Base-by-base conservation (phyloP, 2,113 vertebrate species). In the Rattus norvegicus region DNA sequence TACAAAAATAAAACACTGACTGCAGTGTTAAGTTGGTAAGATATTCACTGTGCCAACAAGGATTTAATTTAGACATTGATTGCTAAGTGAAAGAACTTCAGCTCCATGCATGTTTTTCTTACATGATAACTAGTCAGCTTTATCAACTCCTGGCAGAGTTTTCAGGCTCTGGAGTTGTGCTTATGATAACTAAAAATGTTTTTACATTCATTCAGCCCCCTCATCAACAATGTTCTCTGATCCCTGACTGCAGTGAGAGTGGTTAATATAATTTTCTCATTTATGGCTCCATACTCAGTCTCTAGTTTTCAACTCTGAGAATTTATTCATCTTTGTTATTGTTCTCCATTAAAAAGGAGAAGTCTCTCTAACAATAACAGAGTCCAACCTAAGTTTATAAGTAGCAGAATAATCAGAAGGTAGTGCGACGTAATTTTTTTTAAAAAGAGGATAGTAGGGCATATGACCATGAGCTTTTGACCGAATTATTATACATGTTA, bases 21-120 rank as follows among this genome's bases (percentile, higher is more conserved):
- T 76, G 24, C 1, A 90, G 70, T 28, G 43, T 93, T 81, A 86
- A 95, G 43, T 43, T 63, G 59, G 67, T 91, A 89, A 94, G 91
- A 93, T 93, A 80, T 65, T 91, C 70, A 94, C 49, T 91, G 77
- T 77, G 63, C 28, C 81, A 94, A 79, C 54, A 54, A 72, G 73
- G 80, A 76, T 91, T 96, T 92, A 95, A 96, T 88, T 88, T 90
- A 63, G 70, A 86, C 10, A 39, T 49, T 22, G 20, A 49, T 85
- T 85, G 56, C 22, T 76, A 52, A 33, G 22, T 49, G 61, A 69
- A 43, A 49, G 24, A 3, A n/a, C 7, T 43, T 30, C 1, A 36
- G 56, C 10, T 65, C 85, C 26, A 5, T 86, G 17, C 28, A 8
- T 85, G 2, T 20, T 83, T 59, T 30, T 63, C 56, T 80, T 94